Evolutionary conservation across 2,113 vertebrate species (phyloP), one percentile per base, ranked within the genome.

Genomic region (Silurus glanis): DNA sequence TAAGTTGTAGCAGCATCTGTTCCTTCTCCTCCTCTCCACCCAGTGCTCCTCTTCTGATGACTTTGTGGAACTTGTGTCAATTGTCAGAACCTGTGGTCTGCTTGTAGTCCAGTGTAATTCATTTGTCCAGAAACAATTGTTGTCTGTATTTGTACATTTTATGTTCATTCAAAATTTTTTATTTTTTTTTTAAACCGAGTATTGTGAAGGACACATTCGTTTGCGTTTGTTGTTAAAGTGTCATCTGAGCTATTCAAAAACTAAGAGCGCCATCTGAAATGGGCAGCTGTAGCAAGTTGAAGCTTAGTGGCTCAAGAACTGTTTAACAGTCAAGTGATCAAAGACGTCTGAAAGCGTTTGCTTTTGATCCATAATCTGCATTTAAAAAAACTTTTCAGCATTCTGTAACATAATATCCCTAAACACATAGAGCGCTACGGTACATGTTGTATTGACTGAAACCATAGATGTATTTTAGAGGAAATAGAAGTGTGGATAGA

Each of bases 41-140:
- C 88, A 72, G 51, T 88, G 91, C 91, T 92, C 92, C 91, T 92
- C 89, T 91, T 84, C 74, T 89, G 91, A 92, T 92, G 91, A 93
- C 91, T 92, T 94, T 94, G 94, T 94, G 95, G 94, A 95, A 94
- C 91, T 91, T 92, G 91, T 74, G 91, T 93, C 88, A 23, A 86
- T 92, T 91, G 92, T 92, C 92, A 90, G 88, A 92, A 93, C 86
- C 91, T 89, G 74, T 88, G 58, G 79, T 93, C 90, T 84, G 88
- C 90, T 90, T 87, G 88, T 91, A 83, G 91, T 88, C 88, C 80
- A 69, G 89, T 90, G 90, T 87, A 66, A 88, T 87, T 90, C 90
- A 90, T 90, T 92, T 90, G 90, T 92, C 90, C 84, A 89, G 90
- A 94, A 89, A 93, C 94, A 92, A 95, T 94, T 94, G 93, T 84